phyloP scores from a whole-genome alignment of 2,113 vertebrate genomes.

The Cynocephalus volans region DNA sequence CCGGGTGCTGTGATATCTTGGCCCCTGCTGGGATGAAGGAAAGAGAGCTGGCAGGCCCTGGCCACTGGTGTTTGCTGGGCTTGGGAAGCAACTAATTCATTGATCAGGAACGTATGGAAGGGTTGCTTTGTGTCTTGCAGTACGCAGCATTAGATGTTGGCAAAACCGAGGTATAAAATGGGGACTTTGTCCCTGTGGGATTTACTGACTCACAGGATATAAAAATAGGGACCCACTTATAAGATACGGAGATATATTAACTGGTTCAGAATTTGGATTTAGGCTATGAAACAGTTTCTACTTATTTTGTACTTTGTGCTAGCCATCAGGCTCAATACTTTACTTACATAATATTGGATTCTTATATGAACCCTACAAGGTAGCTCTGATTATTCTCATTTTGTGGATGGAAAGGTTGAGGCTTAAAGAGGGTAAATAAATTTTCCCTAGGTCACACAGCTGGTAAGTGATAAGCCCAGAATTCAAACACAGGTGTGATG shows the following conservation, averaged over 20 bases:
- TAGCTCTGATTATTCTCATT: not conserved
- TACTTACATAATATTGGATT: not conserved
- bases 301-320: not conserved
- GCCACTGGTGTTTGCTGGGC: not conserved
- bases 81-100: not conserved
- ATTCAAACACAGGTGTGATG: not conserved
- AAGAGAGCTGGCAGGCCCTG: not conserved
- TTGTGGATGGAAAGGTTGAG: slow-evolving; percentile 3
- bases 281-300: not conserved
- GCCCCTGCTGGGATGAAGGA: not conserved
- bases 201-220: not conserved
- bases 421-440: not conserved
- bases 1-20: not conserved
- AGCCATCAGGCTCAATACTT: not conserved
- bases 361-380: not conserved
- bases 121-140: not conserved
- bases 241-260: not conserved
- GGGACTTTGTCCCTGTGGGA: not conserved
- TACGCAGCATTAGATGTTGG: not conserved
- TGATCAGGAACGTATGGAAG: not conserved
- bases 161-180: not conserved
- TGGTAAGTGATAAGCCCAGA: not conserved
- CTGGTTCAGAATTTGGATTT: not conserved
- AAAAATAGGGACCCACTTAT: not conserved
- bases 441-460: not conserved